Evolutionary conservation across 2,888 invertebrate species (phyloP).

Genomic region (Liopterus haemorrhoidalis): DNA sequence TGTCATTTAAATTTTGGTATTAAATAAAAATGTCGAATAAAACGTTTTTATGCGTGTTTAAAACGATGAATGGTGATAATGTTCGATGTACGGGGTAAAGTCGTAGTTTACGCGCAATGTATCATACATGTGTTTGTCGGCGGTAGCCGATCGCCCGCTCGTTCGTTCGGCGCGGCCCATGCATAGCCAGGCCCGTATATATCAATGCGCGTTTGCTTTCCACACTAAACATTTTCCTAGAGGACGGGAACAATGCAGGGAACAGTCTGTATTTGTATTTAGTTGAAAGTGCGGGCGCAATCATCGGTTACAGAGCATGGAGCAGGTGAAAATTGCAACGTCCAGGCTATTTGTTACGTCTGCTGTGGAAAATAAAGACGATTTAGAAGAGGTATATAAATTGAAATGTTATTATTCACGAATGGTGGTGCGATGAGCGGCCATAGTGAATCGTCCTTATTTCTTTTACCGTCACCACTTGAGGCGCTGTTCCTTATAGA

Average conservation of each 20-base stretch:
- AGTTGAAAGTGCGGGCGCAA: constrained; percentile 54
- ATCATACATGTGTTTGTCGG: constrained; percentile 20
- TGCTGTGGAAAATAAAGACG: constrained; percentile 82
- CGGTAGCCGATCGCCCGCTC: constrained; percentile 30
- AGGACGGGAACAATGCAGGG: constrained; percentile 57
- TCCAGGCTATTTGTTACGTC: constrained; percentile 77
- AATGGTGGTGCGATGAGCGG: constrained; percentile 50
- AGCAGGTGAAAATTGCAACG: constrained; percentile 54
- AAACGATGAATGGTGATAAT: too few species aligned
- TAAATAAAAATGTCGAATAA: constrained; percentile 14
- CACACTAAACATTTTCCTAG: constrained; percentile 46
- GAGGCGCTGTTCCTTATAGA: constrained; percentile 39
- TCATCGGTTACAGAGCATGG: constrained; percentile 51
- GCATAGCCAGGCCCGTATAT: constrained; percentile 40
- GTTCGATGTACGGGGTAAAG: too few species aligned
- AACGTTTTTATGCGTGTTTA: constrained; percentile 4
- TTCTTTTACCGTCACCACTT: constrained; percentile 41
- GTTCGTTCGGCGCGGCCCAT: constrained; percentile 32
- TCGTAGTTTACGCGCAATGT: too few species aligned
- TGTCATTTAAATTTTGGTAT: constrained; percentile 18
- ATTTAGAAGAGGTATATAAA: constrained; percentile 78
- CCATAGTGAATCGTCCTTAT: constrained; percentile 49
- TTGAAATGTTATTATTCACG: constrained; percentile 45
- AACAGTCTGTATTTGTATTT: constrained; percentile 51
- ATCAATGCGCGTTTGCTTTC: constrained; percentile 47